A percentile compares a stretch with the other conserved stretches of the same genome.
Evolutionary conservation across 2,797 vertebrate species (phyloP).

Genomic region (Halcyon badia): DNA sequence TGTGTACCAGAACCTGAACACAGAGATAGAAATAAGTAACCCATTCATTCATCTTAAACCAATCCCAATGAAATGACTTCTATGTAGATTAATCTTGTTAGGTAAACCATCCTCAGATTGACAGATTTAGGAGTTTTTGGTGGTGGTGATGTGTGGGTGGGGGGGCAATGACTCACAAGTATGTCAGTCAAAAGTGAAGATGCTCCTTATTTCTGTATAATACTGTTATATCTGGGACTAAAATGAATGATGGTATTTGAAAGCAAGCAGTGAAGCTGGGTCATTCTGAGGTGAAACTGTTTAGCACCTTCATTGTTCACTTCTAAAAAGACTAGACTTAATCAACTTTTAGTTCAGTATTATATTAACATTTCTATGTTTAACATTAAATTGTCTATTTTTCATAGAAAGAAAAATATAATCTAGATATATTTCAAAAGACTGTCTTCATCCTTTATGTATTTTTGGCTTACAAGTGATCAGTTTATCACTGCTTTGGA

Average conservation of each 20-base stretch:
- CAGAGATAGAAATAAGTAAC: background rate
- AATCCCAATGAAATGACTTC: background rate
- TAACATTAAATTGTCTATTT: background rate
- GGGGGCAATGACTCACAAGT: fast-evolving
- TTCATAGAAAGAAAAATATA: background rate
- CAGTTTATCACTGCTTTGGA: constrained; percentile 45
- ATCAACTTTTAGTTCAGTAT: background rate
- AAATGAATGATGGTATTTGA: background rate
- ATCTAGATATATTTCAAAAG: background rate
- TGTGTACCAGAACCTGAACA: background rate
- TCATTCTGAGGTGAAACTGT: background rate
- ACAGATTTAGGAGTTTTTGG: background rate
- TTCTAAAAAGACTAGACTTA: background rate
- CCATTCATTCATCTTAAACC: background rate
- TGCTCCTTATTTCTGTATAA: background rate
- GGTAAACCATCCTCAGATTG: no score
- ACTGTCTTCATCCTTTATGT: background rate
- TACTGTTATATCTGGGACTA: background rate
- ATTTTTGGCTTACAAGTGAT: background rate
- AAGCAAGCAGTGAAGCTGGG: background rate
- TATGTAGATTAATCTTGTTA: background rate
- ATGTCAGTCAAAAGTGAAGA: background rate
- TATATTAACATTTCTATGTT: background rate
- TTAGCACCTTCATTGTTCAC: background rate
- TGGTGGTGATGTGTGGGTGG: no score